Evolutionary conservation across 2,113 vertebrate species (phyloP), one percentile per base, ranked within the genome.

Genomic region (Argyrosomus japonicus): DNA sequence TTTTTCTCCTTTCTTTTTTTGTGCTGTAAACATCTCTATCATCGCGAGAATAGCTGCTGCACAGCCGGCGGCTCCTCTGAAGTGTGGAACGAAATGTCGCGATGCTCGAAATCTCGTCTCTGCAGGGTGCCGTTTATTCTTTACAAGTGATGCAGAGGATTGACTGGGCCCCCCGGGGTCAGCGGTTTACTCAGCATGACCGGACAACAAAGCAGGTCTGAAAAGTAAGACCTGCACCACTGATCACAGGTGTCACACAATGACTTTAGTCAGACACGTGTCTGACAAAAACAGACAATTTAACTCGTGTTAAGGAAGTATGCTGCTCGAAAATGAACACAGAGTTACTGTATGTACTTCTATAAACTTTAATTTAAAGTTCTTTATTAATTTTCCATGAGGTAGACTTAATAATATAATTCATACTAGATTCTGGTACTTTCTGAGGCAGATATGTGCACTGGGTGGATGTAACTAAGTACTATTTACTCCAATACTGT

Each of bases 221-320:
- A 14, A 63, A 25, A 76, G 61, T 64, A 56, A 57, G 58, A 69
- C 50, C 63, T 47, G 89, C 81, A 43, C 25, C 79, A 61, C 0
- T 77, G 79, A 87, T 85, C 86, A 79, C 68, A 81, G 17, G 68
- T 47, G 56, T 53, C 27, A 47, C 18, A 36, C 15, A 60, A 58
- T n/a, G 3, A 19, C 32, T 43, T 68, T 21, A 56, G 23, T 32
- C 1, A 13, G 67, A 64, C 77, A 65, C 67, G 73, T 29, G 74
- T 77, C 70, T 27, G 2, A 56, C 19, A 12, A 15, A 29, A 53
- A 51, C 17, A 29, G 4, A 9, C 43, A 1, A 3, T 65, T 10
- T 0, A 36, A 36, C 23, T 56, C 10, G 13, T 27, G 50, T 64
- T 32, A 48, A 48, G 69, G 8, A 60, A 48, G 69, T 12, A 60